Evolutionary conservation across 1,140 invertebrate genomes (phyloP), one percentile per base, ranked within the genome.

Genomic region (Amphibalanus amphitrite): DNA sequence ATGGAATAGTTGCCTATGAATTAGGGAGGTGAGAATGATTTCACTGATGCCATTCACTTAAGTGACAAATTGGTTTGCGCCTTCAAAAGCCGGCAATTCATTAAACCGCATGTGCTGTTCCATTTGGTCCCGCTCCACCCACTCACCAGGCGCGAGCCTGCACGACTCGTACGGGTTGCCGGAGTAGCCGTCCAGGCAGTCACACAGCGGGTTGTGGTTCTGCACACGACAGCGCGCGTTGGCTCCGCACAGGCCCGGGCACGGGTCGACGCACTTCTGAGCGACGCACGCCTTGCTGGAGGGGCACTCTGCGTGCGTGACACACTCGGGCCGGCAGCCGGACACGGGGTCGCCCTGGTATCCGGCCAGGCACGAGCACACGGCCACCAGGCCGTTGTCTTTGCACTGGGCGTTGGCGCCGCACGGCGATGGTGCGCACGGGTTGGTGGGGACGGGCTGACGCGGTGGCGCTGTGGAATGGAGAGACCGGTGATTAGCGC

Each of bases 261-360:
- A 92, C 3, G 89, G 90, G 79, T 91, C 86, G 17, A 86, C 79
- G 77, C 90, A 92, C 76, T 86, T 87, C 71, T 85, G 86, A 73
- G 87, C 85, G 3, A 88, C 82, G 76, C 90, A 92, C 64, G 89
- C 86, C 70, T 85, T 85, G 77, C 87, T 85, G 68, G 86, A 85
- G 8, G 88, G 82, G 78, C 91, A 93, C 80, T 93, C 91, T 1
- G 88, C 86, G 74, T 89, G 90, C 0, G 85, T 82, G 69, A 91
- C 80, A 79, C 91, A 93, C 81, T 93, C 90, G 20, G 90, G 90
- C 72, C 85, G 82, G 71, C 73, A 74, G 68, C 30, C 10, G 29
- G 28, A 69, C 29, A 68, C 69, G 33, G 73, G 70, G 67, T 76
- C 71, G 28, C 74, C 72, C 28, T 71, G 71, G 38, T 73, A 69